These are phyloP conservation scores for Oceanites oceanicus DNA, from an alignment of 2,113 vertebrate species.

Conservation along the genomic window DNA sequence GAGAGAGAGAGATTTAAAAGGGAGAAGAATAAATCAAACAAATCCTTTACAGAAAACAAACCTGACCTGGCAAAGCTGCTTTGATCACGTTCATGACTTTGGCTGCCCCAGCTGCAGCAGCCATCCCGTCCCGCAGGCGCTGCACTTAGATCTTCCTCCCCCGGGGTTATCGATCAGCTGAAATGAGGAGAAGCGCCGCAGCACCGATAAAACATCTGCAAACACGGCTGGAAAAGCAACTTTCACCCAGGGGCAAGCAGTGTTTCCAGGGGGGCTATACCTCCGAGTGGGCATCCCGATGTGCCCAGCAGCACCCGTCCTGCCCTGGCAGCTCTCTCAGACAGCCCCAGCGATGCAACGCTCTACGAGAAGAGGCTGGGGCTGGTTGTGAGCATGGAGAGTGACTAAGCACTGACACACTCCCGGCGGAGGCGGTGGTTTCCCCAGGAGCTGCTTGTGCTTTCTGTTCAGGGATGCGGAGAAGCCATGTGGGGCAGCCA, in stretches of 20 bases:
- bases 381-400: background rate
- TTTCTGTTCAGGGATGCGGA: background rate
- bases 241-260: fast-evolving
- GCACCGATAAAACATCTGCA: background rate
- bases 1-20: background rate
- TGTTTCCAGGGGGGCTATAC: background rate
- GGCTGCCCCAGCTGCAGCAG: background rate
- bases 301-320: background rate
- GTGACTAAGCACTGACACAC: background rate
- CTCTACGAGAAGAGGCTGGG: fast-evolving
- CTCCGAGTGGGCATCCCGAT: fast-evolving
- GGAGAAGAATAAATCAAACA: background rate
- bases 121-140: fast-evolving
- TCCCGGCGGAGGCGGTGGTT: fast-evolving
- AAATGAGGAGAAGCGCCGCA: background rate
- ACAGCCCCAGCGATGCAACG: background rate
- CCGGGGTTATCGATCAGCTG: background rate
- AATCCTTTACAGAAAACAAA: background rate
- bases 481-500: fast-evolving
- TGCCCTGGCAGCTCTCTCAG: background rate
- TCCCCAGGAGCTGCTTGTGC: background rate
- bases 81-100: background rate
- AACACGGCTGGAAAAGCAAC: background rate
- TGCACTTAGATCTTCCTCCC: background rate
- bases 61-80: background rate